Evolutionary conservation across 2,797 vertebrate genomes (phyloP).

Genomic region (Sardinella longiceps): DNA sequence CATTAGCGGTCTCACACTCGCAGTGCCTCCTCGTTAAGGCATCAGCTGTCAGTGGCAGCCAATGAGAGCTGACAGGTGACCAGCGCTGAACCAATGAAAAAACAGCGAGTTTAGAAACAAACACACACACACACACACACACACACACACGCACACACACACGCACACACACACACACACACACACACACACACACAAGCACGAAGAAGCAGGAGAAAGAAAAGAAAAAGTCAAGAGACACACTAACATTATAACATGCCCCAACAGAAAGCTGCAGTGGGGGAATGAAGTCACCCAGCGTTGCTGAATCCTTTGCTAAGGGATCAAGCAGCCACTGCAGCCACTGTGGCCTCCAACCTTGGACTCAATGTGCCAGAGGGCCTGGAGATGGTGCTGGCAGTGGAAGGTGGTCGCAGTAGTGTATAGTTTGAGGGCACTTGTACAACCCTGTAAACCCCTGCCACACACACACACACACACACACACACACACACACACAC

Average conservation of each 20-base stretch:
- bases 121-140: neutral
- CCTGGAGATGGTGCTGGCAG: too few species aligned
- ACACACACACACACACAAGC: neutral
- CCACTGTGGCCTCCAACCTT: neutral
- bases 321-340: neutral
- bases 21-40: neutral
- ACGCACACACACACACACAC: conserved; percentile 19
- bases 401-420: neutral
- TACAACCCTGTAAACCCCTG: too few species aligned
- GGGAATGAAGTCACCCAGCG: neutral
- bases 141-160: too few species aligned
- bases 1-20: neutral
- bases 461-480: neutral
- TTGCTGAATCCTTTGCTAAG: neutral
- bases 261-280: neutral
- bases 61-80: neutral
- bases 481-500: too few species aligned
- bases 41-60: neutral
- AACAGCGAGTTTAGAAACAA: neutral
- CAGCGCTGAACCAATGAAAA: neutral
- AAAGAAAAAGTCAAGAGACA: neutral
- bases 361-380: neutral
- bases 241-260: neutral
- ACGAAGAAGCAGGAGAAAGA: neutral
- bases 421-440: neutral